These are phyloP conservation scores for Dromaius novaehollandiae DNA, from an alignment of 2,113 vertebrate genomes.

Conservation along the genomic window DNA sequence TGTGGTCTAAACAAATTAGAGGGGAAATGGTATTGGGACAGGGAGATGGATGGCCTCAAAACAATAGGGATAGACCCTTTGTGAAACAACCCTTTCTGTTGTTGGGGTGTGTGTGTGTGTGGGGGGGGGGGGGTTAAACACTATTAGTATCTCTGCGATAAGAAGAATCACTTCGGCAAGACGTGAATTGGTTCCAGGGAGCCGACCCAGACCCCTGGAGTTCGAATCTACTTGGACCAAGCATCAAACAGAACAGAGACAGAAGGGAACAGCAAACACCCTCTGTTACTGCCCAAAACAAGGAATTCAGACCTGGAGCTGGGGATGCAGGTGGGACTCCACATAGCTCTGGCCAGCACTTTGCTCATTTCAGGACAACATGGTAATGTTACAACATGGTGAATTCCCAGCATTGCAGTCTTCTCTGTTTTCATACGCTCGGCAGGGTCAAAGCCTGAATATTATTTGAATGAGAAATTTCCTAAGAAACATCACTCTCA, in stretches of 20 bases:
- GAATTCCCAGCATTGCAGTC: background rate
- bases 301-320: background rate
- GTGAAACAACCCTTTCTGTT: conserved; percentile 12
- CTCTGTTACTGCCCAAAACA: background rate
- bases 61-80: conserved; percentile 26
- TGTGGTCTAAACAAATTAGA: conserved; percentile 63
- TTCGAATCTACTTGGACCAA: background rate
- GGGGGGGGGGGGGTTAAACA: background rate
- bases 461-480: background rate
- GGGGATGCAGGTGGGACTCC: background rate
- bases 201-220: background rate
- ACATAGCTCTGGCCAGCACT: background rate
- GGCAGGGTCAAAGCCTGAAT: background rate
- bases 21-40: conserved; percentile 25
- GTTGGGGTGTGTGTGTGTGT: background rate
- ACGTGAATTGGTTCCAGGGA: background rate
- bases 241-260: background rate
- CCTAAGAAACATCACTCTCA: background rate
- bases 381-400: background rate
- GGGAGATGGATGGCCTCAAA: conserved; percentile 47
- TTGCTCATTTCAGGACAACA: background rate
- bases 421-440: background rate
- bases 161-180: background rate
- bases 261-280: background rate
- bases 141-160: background rate